Base-by-base conservation (phyloP, 2,797 vertebrate species). In the Paramormyrops hopkinsi region DNA sequence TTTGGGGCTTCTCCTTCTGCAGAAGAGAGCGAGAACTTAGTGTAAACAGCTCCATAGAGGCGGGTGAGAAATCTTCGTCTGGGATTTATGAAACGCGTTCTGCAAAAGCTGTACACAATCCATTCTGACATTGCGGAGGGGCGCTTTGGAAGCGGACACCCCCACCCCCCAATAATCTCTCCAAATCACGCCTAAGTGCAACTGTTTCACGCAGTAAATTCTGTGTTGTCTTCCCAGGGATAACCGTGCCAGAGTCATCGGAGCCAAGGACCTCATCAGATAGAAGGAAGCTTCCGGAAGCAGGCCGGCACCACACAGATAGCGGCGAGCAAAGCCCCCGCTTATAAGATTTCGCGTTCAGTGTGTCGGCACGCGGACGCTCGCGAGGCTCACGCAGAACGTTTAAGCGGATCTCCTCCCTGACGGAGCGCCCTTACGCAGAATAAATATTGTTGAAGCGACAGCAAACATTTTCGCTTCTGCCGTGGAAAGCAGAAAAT, bases 161-260 rank as follows among this genome's bases (percentile, higher is more conserved):
- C 94, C 44, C 79, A 12, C 12, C 22, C 7, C 22, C 8, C 93
- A 92, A 93, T 95, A 95, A 95, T 95, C 95, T 95, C 92, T 90
- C 91, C 93, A 95, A 95, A 95, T 95, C 94, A 92, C 87, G 94
- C 94, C 95, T 94, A 94, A 95, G 94, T 94, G 92, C 93, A 93
- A 94, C 93, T 94, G 94, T 94, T 95, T 95, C 93, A 94, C 95
- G 94, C 94, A 92, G 92, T 65, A 95, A 95, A 95, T 90, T 94
- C 92, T 93, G 93, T 92, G 94, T 94, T 94, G 93, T 92, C 88
- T 93, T 94, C 91, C 92, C 90, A 88, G 92, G 92, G 93, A 91
- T 93, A 93, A 94, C 93, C 92, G 90, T 83, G 92, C 91, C 83
- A 90, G 73, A 11, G 62, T n/a, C 54, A 51, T 50, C 14, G 2